Evolutionary conservation across 2,113 vertebrate species (phyloP).

Genomic region (Rhinolophus sinicus): DNA sequence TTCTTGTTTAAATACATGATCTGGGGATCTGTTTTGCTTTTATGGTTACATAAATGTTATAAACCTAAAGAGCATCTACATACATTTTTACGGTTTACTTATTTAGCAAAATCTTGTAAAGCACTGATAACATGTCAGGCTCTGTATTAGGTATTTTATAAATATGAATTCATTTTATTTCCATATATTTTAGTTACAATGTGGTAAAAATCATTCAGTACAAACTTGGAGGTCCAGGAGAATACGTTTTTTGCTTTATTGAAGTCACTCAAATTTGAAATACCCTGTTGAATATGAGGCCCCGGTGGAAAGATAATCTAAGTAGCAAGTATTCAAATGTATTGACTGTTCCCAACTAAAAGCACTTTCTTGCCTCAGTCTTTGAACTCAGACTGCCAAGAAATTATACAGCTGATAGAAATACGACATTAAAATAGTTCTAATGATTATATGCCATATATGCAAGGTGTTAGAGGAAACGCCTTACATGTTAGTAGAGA

Average conservation of each 20-base stretch:
- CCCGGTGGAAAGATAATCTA: not conserved
- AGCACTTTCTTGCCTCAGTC: not conserved
- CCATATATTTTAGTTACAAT: not conserved
- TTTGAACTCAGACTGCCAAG: not conserved
- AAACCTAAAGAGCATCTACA: not conserved
- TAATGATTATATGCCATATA: not conserved
- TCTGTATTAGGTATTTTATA: not conserved
- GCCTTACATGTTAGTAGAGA: not conserved
- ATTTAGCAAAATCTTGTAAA: not conserved
- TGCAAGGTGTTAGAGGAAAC: not conserved
- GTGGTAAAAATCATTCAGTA: not conserved
- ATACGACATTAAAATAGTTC: not conserved
- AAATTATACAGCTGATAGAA: conserved; percentile 15
- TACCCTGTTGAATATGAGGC: not conserved
- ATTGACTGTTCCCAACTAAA: not conserved
- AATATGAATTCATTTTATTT: not conserved
- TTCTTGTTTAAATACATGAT: not conserved
- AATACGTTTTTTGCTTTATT: not conserved
- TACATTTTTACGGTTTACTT: not conserved
- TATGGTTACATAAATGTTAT: not conserved
- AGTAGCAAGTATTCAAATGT: not conserved
- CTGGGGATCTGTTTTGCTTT: not conserved
- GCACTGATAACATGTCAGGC: not conserved
- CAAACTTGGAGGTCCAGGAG: not conserved
- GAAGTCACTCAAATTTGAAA: not conserved